Percentiles rank a stretch among this genome's conserved stretches.
Evolutionary conservation across 1,140 invertebrate genomes (phyloP).

Genomic region (Temnothorax nylanderi): DNA sequence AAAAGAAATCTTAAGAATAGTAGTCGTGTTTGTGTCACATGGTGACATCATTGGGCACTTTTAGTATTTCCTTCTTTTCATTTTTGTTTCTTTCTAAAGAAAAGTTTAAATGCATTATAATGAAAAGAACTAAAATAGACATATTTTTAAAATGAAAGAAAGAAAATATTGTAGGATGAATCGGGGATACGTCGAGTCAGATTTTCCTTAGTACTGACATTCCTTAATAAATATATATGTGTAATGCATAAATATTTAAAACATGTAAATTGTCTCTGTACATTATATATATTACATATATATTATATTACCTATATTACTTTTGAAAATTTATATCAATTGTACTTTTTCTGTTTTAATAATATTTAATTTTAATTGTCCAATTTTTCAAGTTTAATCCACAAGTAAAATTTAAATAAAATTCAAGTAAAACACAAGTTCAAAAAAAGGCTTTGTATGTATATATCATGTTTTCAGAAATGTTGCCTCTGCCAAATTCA

Average conservation of each 20-base stretch:
- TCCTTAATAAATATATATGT: not conserved
- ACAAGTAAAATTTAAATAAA: not conserved
- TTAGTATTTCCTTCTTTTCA: not conserved
- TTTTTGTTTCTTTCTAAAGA: not conserved
- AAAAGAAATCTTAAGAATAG: not conserved
- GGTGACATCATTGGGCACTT: constrained; percentile 19
- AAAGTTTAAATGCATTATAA: not conserved
- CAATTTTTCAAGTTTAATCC: not conserved
- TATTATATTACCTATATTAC: not conserved
- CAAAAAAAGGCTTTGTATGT: not conserved
- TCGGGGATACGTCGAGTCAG: not conserved
- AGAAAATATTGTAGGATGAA: not conserved
- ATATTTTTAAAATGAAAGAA: not conserved
- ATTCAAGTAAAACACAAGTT: not conserved
- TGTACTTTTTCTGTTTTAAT: not conserved
- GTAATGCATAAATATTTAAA: not conserved
- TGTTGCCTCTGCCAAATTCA: not conserved
- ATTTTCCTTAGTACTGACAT: not conserved
- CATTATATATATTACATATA: not conserved
- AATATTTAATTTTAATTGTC: not conserved
- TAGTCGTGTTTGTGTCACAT: constrained; percentile 45
- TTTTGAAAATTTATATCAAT: not conserved
- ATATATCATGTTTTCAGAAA: not conserved
- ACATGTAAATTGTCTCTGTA: not conserved
- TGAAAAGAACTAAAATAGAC: not conserved